phyloP scores from a whole-genome alignment of 1,140 invertebrate genomes.

The Lucilia cuprina region DNA sequence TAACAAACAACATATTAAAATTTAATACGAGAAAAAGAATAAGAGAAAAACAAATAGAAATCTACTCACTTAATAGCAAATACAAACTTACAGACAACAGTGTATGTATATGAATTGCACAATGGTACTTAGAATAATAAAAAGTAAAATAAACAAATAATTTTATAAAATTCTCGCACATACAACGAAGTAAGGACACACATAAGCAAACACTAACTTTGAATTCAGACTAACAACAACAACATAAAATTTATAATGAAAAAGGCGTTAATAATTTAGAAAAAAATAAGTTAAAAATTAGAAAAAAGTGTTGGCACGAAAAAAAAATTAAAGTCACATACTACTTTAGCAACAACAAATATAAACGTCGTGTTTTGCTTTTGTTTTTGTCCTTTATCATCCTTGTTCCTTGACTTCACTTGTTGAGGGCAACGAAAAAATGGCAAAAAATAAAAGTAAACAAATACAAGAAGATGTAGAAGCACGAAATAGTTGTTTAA shows the following conservation, averaged over 20 bases:
- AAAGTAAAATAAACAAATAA: slow-evolving; percentile 9
- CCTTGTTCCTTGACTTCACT: background rate
- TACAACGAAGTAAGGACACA: background rate
- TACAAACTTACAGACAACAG: background rate
- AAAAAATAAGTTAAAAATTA: background rate
- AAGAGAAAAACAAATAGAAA: background rate
- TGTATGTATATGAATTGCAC: background rate
- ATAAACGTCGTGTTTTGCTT: background rate
- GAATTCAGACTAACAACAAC: background rate
- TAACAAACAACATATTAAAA: background rate
- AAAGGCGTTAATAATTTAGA: slow-evolving; percentile 6
- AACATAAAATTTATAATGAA: background rate
- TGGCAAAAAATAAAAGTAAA: background rate
- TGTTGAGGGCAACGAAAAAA: background rate
- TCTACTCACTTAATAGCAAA: background rate
- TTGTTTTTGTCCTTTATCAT: background rate
- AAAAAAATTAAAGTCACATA: slow-evolving; percentile 32
- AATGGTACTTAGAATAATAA: background rate
- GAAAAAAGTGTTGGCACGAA: slow-evolving; percentile 28
- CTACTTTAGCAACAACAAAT: slow-evolving; percentile 1
- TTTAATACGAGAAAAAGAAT: background rate
- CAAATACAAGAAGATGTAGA: background rate
- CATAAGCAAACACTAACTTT: background rate
- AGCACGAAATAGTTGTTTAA: background rate
- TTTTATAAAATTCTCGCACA: background rate